Evolutionary conservation across 2,113 vertebrate genomes (phyloP).

Genomic region (Ochotona curzoniae): DNA sequence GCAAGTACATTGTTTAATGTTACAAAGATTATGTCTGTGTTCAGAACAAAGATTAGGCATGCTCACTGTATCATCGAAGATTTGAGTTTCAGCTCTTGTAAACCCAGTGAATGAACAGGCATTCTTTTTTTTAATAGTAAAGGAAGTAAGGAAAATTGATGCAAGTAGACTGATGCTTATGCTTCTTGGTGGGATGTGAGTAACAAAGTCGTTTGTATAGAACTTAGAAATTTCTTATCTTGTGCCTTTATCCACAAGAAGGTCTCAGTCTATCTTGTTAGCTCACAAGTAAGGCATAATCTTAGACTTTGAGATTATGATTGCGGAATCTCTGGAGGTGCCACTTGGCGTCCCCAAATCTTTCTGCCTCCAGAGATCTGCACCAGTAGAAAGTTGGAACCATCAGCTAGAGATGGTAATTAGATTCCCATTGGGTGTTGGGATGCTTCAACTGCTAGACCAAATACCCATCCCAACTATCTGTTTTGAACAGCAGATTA

Average conservation of each 20-base stretch:
- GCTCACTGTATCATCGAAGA: not conserved
- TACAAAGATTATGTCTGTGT: not conserved
- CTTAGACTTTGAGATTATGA: not conserved
- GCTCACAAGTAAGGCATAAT: not conserved
- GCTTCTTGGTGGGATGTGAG: not conserved
- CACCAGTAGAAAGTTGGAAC: too few species aligned
- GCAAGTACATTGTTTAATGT: slow-evolving; percentile 24
- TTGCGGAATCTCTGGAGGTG: not conserved
- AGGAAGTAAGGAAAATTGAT: not conserved
- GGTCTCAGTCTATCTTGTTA: not conserved
- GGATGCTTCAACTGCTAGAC: too few species aligned
- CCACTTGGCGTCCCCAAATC: not conserved
- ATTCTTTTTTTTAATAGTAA: not conserved
- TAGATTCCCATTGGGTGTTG: too few species aligned
- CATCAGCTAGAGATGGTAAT: too few species aligned
- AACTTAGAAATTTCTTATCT: not conserved
- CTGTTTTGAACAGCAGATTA: not conserved
- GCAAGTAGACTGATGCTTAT: not conserved
- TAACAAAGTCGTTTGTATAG: slow-evolving; percentile 10
- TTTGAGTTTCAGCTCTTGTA: not conserved
- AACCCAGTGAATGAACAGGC: not conserved
- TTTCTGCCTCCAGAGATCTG: too few species aligned
- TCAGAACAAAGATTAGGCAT: not conserved
- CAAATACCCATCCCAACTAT: not conserved
- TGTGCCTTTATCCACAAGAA: slow-evolving; percentile 27